Base-by-base conservation (phyloP, 2,113 vertebrate species). In the Nothoprocta perdicaria region DNA sequence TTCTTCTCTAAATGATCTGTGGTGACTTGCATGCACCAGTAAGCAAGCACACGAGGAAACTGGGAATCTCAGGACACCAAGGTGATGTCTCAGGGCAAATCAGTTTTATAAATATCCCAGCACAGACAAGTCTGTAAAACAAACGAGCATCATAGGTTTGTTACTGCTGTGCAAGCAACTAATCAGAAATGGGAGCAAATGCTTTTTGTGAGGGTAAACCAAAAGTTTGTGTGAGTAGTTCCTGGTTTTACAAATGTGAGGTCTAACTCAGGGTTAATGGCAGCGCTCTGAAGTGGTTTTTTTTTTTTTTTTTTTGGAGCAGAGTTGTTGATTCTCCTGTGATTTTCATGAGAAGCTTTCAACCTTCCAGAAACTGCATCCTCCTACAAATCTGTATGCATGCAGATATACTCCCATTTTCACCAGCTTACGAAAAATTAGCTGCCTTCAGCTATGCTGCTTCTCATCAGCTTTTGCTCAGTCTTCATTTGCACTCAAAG, bases 131-230 rank as follows among this genome's bases (percentile, higher is more conserved):
- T 11, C 61, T 76, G 53, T 33, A 6, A 24, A 18, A 7, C 16
- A 55, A 4, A 14, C 3, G 29, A 55, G 29, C 53, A 0, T 4
- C 11, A 0, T 1, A 8, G 6, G 2, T n/a, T 40, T 78, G 62
- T 24, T 78, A 4, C 7, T 79, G 61, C 69, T 83, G 73, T 33
- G 46, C 31, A 40, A 83, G n/a, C 15, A 38, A 12, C 5, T 3
- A 24, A 18, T 13, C n/a, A 35, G 77, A 13, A 55, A 52, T 40
- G 16, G 17, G 35, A 29, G 35, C 4, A 14, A 46, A 26, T 6
- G 46, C 19, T 84, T 48, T 69, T 45, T 61, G 9, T 11, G 2
- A 9, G 52, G 50, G 11, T 5, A 85, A 58, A n/a, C 5, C 2
- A 6, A 48, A 27, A 33, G 26, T 35, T 35, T 57, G 13, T 21